Evolutionary conservation across 2,113 vertebrate genomes (phyloP).

Genomic region (Spermophilus dauricus): DNA sequence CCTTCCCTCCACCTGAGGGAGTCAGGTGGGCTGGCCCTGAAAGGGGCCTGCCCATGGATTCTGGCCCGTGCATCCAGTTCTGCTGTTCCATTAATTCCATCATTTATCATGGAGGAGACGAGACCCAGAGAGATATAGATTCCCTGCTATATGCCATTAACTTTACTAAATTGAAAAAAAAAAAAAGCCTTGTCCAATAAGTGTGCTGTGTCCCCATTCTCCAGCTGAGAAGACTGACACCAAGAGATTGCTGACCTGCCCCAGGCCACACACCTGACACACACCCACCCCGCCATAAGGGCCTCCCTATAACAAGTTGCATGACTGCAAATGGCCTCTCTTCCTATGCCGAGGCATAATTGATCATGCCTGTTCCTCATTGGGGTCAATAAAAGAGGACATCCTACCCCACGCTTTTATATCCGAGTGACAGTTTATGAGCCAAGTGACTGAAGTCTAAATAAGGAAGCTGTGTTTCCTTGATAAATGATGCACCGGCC

Average conservation of each 20-base stretch:
- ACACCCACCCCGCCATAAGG: not conserved
- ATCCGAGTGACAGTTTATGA: slow-evolving; percentile 55
- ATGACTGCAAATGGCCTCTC: slow-evolving; percentile 32
- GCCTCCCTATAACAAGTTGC: not conserved
- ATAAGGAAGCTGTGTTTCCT: slow-evolving; percentile 60
- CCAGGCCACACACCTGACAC: no score
- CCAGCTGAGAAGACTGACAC: no score
- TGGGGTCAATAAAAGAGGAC: slow-evolving; percentile 51
- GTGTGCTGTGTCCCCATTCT: no score
- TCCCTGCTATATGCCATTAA: no score
- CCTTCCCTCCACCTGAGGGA: not conserved
- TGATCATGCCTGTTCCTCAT: slow-evolving; percentile 65
- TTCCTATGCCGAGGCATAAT: not conserved
- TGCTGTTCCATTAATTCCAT: no score
- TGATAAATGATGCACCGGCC: slow-evolving; percentile 59
- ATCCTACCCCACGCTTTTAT: slow-evolving; percentile 52
- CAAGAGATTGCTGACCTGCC: no score
- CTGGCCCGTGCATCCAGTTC: accelerated
- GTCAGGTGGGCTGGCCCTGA: not conserved
- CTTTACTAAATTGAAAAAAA: no score
- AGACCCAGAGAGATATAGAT: no score
- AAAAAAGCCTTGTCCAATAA: no score
- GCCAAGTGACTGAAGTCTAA: slow-evolving; percentile 62
- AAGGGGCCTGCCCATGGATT: not conserved
- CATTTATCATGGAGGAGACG: no score